Evolutionary conservation across 2,888 invertebrate genomes (phyloP).

Genomic region (Dicycla oo): DNA sequence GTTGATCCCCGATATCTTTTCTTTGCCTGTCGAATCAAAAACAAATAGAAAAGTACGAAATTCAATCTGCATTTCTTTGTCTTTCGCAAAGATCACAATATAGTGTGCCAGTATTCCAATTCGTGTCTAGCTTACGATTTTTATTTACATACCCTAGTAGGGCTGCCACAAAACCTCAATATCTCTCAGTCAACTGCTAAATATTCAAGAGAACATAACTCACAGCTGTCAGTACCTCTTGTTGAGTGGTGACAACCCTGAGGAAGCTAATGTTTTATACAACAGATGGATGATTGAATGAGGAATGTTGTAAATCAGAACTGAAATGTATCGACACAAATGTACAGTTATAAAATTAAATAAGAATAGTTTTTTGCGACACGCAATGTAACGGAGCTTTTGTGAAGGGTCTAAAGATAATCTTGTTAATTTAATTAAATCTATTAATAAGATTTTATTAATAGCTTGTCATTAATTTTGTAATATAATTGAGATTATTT

Average conservation of each 20-base stretch:
- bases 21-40: constrained; percentile 17
- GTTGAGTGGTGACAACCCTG: constrained; percentile 66
- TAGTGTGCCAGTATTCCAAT: constrained; percentile 50
- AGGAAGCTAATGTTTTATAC: constrained; percentile 75
- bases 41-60: constrained; percentile 34
- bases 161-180: constrained; percentile 59
- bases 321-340: constrained; percentile 35
- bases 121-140: constrained; percentile 42
- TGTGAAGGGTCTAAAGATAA: background rate
- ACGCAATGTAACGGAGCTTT: constrained; percentile 9
- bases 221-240: constrained; percentile 64
- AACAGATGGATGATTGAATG: constrained; percentile 70
- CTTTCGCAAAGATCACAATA: constrained; percentile 30
- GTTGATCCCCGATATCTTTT: background rate
- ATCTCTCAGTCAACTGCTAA: constrained; percentile 66
- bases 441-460: background rate
- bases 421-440: background rate
- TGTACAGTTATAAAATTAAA: constrained; percentile 5
- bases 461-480: background rate
- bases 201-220: constrained; percentile 79
- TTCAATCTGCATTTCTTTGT: constrained; percentile 45
- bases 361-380: constrained; percentile 8
- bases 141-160: constrained; percentile 54
- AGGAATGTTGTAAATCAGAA: constrained; percentile 62
- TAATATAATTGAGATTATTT: background rate